Evolutionary conservation across 2,113 vertebrate species (phyloP), one percentile per base, ranked within the genome.

Genomic region (Myrmophylax atrothorax): DNA sequence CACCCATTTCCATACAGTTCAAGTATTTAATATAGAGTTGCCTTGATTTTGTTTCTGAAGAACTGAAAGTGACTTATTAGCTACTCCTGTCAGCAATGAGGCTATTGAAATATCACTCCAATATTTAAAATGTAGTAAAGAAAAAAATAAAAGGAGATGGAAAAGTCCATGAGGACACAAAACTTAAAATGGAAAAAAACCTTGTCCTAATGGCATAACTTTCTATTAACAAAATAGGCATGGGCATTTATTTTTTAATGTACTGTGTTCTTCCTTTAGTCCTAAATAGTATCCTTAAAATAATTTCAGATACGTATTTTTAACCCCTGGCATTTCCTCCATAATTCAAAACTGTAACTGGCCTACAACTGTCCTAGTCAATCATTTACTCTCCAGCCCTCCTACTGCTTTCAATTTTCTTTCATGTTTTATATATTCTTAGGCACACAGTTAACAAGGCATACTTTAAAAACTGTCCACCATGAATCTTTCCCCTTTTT

Each of bases 351-450:
- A 78, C 60, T 47, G 9, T 25, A 72, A 46, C 49, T 77, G 31
- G 18, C 18, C 42, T 60, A 74, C 69, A 89, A 55, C 47, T 82
- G 78, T 42, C 38, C 74, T 55, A 64, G 49, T 85, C 52, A 84
- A 38, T 59, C 40, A 76, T 67, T 89, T 96, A 58, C 29, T 69
- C 81, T 64, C 49, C 50, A 90, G 53, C 5, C n/a, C 85, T 89
- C 60, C 33, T 64, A 47, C 25, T 37, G 70, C 66, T 83, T 78
- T 68, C 63, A 37, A 42, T 78, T 87, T 68, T 84, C 52, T 37
- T 84, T 59, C 25, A 37, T 7, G 20, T 46, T 63, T 59, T 80
- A 69, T 29, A 50, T 37, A 60, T 58, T 70, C 35, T 52, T 68
- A 84, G 26, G 52, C 33, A 84, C 14, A 38, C 11, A 63, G 56